Base-by-base conservation (phyloP, 1,140 invertebrate genomes). In the Dendrolimus punctatus region DNA sequence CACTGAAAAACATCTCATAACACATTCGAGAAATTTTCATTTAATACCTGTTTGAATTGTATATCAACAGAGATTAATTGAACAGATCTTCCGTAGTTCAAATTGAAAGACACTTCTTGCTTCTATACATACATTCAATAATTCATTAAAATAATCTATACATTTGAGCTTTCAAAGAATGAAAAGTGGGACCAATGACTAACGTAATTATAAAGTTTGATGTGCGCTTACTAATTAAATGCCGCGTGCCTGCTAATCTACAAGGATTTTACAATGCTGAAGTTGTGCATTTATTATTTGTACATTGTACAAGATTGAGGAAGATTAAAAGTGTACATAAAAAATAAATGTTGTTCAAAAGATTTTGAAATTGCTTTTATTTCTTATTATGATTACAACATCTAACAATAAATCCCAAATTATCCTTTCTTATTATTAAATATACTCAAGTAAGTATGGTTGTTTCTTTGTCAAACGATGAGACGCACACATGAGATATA, bases 231-330 rank as follows among this genome's bases (percentile, higher is more conserved):
- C 51, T 58, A 58, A 59, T 49, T 57, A 54, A 64, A 70, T 40
- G 63, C 53, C 57, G 66, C 67, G 63, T 69, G 73, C 65, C 65
- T 73, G 67, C 64, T 62, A 69, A 43, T 59, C 51, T 63, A 59
- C 41, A 53, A 64, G 53, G 55, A 61, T 63, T 76, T 80, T 83
- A 74, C 73, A 76, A 83, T 83, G 78, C 82, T 85, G 80, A 85
- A 79, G 82, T 85, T 85, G 80, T 85, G 82, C 82, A 84, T 85
- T 84, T 85, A 81, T 80, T 82, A 80, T 80, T 82, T 82, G 80
- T 85, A 82, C 79, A 78, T 80, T 77, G 68, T 80, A 80, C 74
- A 79, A 78, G 70, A 59, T 69, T 71, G 66, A 66, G 51, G 68
- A 84, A 73, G 71, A 77, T 73, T 23, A 51, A 65, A 64, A 80